A percentile compares a stretch with the other conserved stretches of the same genome.
Evolutionary conservation across 2,888 invertebrate species (phyloP).

Genomic region (Xanthostigma xanthostigma): DNA sequence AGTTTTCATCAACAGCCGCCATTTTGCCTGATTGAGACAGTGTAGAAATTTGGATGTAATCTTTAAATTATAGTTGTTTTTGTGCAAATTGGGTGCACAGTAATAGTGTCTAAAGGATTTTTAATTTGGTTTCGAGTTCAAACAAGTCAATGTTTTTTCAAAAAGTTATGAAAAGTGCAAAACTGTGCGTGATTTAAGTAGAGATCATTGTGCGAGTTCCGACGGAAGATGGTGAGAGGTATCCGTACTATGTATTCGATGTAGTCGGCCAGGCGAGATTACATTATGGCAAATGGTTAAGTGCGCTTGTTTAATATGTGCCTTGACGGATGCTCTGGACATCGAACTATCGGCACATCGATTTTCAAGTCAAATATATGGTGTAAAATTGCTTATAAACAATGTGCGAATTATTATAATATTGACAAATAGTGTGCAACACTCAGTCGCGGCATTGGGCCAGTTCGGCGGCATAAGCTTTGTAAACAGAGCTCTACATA

Average conservation of each 20-base stretch:
- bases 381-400: constrained; percentile 24
- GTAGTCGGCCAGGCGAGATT: constrained; percentile 53
- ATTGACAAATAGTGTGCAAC: constrained; percentile 29
- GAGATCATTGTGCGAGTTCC: constrained; percentile 58
- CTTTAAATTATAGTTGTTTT: constrained; percentile 46
- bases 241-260: constrained; percentile 37
- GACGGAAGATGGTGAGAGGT: constrained; percentile 61
- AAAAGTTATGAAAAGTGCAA: constrained; percentile 37
- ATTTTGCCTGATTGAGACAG: constrained; percentile 75
- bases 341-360: constrained; percentile 53
- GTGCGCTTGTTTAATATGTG: constrained; percentile 53
- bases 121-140: constrained; percentile 23
- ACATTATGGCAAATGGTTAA: constrained; percentile 72
- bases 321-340: constrained; percentile 58
- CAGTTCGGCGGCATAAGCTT: constrained; percentile 36
- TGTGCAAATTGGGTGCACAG: constrained; percentile 23
- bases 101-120: constrained; percentile 11
- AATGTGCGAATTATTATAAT: constrained; percentile 29
- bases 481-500: constrained; percentile 38
- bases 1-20: constrained; percentile 92
- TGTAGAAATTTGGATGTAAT: constrained; percentile 61
- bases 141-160: constrained; percentile 27
- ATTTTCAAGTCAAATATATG: constrained; percentile 34
- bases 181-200: constrained; percentile 47
- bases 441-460: constrained; percentile 28